phyloP scores from a whole-genome alignment of 2,797 vertebrate genomes.

The Florisuga fusca region DNA sequence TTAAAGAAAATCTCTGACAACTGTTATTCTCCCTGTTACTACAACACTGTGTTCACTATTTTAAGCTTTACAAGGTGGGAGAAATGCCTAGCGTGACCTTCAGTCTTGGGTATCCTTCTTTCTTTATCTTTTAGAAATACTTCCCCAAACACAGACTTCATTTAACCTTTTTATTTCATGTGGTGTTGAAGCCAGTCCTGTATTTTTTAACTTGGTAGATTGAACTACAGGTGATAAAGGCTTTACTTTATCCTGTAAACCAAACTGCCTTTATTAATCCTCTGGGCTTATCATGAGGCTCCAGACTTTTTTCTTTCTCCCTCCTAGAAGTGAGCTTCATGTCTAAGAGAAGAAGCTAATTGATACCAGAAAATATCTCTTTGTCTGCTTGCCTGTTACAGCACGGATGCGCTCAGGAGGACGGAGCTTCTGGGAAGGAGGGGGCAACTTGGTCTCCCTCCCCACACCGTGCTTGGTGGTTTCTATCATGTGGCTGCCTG shows the following conservation, averaged over 20 bases:
- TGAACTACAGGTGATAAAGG: conserved; percentile 26
- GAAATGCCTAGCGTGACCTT: background rate
- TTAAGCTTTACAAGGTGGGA: background rate
- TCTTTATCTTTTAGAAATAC: conserved; percentile 38
- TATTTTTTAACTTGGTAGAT: conserved; percentile 28
- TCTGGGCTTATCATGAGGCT: background rate
- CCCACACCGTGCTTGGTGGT: rapidly evolving
- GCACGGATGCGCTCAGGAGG: rapidly evolving
- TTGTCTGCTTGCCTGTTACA: rapidly evolving
- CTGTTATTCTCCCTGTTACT: background rate
- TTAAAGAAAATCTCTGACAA: conserved; percentile 26
- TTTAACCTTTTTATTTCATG: conserved; percentile 42
- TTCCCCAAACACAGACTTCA: background rate
- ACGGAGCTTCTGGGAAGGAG: background rate
- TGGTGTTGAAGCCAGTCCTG: background rate
- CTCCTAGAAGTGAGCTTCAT: background rate
- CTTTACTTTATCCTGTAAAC: conserved; percentile 30
- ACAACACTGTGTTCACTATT: background rate
- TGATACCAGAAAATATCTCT: background rate
- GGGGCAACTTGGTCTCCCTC: background rate
- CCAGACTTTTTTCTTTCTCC: conserved; percentile 6
- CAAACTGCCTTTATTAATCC: conserved; percentile 36
- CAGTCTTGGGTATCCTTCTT: background rate
- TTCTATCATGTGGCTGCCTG: background rate
- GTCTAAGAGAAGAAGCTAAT: background rate